These are phyloP conservation scores for Fundulus diaphanus DNA, from an alignment of 2,797 vertebrate genomes.

Conservation along the genomic window DNA sequence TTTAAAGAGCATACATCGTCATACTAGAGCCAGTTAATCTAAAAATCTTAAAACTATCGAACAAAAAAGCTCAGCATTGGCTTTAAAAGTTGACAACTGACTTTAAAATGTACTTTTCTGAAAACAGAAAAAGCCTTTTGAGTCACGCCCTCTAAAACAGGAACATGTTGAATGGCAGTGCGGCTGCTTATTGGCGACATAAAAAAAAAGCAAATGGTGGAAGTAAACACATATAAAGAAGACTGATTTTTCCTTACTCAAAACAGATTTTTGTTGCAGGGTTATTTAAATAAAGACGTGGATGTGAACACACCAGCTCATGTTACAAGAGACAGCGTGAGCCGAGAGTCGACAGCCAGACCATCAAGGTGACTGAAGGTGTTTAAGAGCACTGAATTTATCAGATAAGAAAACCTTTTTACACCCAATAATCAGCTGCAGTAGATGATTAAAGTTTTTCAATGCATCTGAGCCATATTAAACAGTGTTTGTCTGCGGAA, in stretches of 20 bases:
- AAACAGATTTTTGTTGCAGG: not conserved
- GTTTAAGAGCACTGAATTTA: too few species aligned
- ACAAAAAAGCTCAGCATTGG: too few species aligned
- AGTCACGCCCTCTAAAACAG: too few species aligned
- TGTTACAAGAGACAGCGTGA: not conserved
- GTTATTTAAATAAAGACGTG: not conserved
- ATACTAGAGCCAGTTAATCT: not conserved
- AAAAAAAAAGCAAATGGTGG: too few species aligned
- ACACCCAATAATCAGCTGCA: not conserved
- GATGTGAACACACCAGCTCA: not conserved
- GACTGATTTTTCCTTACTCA: too few species aligned
- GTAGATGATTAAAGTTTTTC: not conserved
- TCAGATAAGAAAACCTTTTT: not conserved
- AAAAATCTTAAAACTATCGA: not conserved
- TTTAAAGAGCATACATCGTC: not conserved
- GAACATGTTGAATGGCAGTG: too few species aligned
- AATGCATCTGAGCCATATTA: not conserved
- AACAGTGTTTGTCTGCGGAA: not conserved
- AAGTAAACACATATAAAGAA: too few species aligned
- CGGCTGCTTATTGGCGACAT: too few species aligned
- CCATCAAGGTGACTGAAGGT: not conserved
- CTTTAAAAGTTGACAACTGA: too few species aligned
- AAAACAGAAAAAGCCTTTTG: too few species aligned
- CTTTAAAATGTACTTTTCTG: not conserved
- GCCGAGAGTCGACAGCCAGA: not conserved